Base-by-base conservation (phyloP, 2,797 vertebrate species). In the Enoplosus armatus region DNA sequence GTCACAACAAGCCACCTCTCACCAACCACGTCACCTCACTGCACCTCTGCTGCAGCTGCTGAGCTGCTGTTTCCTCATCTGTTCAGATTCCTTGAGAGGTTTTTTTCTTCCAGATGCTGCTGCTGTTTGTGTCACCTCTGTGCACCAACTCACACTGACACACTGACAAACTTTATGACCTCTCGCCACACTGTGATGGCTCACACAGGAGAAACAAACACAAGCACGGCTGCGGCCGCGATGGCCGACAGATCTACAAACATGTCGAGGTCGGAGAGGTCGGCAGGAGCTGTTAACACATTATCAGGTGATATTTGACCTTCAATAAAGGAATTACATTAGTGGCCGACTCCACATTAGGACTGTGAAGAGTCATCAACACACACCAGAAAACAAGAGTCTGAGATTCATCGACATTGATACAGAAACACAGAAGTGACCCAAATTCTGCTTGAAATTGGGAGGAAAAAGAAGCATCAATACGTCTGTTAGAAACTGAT, bases 111-210 rank as follows among this genome's bases (percentile, higher is more conserved):
- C 43, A 48, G 33, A 29, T 26, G 41, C 9, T 29, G 41, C 9
- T 39, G 11, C 53, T 20, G 54, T 60, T 20, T 66, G 60, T 1
- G 37, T n/a, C 20, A 22, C 15, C 10, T 27, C 45, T 14, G 31
- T 12, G 61, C 72, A n/a, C 55, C 33, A 22, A 33, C 53, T 8
- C 70, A 56, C 82, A 72, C 75, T 2, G 2, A 27, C 67, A 58
- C 41, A 58, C 33, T 37, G 15, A 54, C 66, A 8, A 24, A 41
- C 74, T 86, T 87, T 76, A 87, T 48, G 31, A 84, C 83, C 73
- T 77, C 60, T 79, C 85, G 41, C 76, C 72, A 43, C 37, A 2
- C 74, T 84, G 84, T 22, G 63, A 89, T 15, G 37, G 8, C 62
- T 33, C 66, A 35, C 37, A 43, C 29, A 16, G 50, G 4, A 11